Base-by-base conservation (phyloP, 2,113 vertebrate species). In the Taurulus bubalis region DNA sequence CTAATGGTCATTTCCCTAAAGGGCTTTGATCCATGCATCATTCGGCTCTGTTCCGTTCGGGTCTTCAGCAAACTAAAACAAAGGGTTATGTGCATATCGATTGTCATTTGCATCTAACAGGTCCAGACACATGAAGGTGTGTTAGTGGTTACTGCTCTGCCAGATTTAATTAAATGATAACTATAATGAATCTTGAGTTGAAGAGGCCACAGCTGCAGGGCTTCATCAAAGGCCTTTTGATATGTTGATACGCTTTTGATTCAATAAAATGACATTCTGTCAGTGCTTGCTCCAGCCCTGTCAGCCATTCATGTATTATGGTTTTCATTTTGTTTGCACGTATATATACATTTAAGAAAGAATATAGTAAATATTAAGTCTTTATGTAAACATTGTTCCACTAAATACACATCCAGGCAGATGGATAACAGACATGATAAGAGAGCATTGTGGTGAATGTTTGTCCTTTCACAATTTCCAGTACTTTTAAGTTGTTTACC, bases 151-250 rank as follows among this genome's bases (percentile, higher is more conserved):
- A 56, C 69, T 64, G 78, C 74, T 56, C 81, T 32, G 38, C 53
- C 85, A 82, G 76, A 72, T 83, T 87, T 90, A 85, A 90, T 93
- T 87, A 91, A 88, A 85, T 26, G 64, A 80, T 58, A 75, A 80
- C 53, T 80, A 85, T 73, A 86, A 87, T 89, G 88, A 82, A 84
- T 86, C 53, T 58, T 66, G 82, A 68, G 72, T 59, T 87, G 80
- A 89, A 93, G 90, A 89, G 85, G 88, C 77, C 78, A 55, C 91
- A 93, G 92, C 91, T 94, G 91, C 79, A 80, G 80, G 53, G 66
- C 60, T 65, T 77, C 80, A 87, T 94, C 92, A 92, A 92, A 93
- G 87, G 66, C 72, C 85, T 89, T 93, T 93, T 94, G 85, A 94
- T 90, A 94, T 94, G 90, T 78, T 91, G 88, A 94, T 94, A 51